phyloP scores from a whole-genome alignment of 1,140 invertebrate species.

The Megalonaias nervosa region DNA sequence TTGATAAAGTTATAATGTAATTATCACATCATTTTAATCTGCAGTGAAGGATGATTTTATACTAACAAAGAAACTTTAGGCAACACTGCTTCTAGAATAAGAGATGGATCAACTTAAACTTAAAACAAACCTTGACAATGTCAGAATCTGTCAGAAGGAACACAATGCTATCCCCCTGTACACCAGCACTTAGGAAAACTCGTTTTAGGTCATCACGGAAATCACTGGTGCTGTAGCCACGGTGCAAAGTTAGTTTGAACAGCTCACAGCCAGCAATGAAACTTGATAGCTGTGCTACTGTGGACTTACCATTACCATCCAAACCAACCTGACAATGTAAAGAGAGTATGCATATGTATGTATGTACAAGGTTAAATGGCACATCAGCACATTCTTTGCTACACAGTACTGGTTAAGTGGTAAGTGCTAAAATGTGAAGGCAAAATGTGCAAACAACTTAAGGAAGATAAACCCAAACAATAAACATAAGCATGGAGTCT shows the following conservation, averaged over 20 bases:
- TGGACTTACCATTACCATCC: constrained; percentile 70
- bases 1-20: background rate
- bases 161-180: constrained; percentile 65
- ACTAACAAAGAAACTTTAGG: background rate
- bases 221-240: constrained; percentile 83
- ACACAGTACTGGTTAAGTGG: no score
- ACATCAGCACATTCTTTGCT: no score
- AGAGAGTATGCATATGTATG: no score
- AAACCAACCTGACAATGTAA: constrained; percentile 63
- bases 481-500: no score
- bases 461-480: no score
- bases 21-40: background rate
- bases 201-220: constrained; percentile 85
- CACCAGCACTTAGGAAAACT: constrained; percentile 74
- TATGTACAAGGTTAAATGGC: no score
- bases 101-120: background rate
- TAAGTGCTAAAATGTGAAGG: background rate
- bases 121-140: constrained; percentile 77
- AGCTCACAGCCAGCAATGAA: constrained; percentile 67
- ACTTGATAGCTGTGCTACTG: constrained; percentile 63
- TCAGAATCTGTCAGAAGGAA: constrained; percentile 70
- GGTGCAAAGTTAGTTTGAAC: constrained; percentile 74
- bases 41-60: no score
- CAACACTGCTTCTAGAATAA: background rate
- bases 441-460: background rate